Conservation (phyloP, 2,888 invertebrate genomes). For the Gortyna flavago region DNA sequence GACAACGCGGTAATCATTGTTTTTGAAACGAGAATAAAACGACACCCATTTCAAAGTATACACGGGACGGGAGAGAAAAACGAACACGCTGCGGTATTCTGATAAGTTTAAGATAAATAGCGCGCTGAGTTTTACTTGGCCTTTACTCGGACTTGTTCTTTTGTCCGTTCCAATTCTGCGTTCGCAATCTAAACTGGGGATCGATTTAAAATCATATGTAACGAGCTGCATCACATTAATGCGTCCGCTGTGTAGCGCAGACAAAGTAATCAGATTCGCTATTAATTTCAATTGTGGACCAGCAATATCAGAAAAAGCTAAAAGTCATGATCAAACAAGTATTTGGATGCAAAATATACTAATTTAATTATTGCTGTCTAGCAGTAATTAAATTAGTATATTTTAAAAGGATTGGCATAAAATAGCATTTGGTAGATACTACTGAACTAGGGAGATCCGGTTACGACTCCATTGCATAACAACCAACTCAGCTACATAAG, state of each 20-base stretch:
- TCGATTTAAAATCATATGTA: slow-evolving; percentile 79
- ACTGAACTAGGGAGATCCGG: not conserved
- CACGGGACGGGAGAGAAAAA: slow-evolving; percentile 83
- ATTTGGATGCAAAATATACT: not conserved
- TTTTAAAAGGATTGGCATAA: not conserved
- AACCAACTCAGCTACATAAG: not conserved
- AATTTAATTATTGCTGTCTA: not conserved
- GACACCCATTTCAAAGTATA: slow-evolving; percentile 83
- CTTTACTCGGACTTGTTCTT: slow-evolving; percentile 76
- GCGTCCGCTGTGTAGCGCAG: slow-evolving; percentile 54
- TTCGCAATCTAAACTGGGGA: slow-evolving; percentile 76
- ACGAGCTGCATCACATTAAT: slow-evolving; percentile 71
- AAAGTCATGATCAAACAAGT: not conserved
- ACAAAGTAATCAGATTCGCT: slow-evolving; percentile 38
- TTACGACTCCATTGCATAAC: not conserved
- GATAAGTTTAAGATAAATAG: slow-evolving; percentile 89
- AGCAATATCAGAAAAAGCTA: slow-evolving; percentile 10
- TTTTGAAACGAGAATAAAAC: slow-evolving; percentile 86
- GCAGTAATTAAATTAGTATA: not conserved
- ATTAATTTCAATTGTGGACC: slow-evolving; percentile 28
- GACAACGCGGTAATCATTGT: slow-evolving; percentile 87
- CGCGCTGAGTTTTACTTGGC: slow-evolving; percentile 84
- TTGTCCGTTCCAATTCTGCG: slow-evolving; percentile 78
- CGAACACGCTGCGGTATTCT: slow-evolving; percentile 83
- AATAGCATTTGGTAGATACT: not conserved